Conservation (phyloP, 1,140 invertebrate genomes). For the Ephestia elutella region DNA sequence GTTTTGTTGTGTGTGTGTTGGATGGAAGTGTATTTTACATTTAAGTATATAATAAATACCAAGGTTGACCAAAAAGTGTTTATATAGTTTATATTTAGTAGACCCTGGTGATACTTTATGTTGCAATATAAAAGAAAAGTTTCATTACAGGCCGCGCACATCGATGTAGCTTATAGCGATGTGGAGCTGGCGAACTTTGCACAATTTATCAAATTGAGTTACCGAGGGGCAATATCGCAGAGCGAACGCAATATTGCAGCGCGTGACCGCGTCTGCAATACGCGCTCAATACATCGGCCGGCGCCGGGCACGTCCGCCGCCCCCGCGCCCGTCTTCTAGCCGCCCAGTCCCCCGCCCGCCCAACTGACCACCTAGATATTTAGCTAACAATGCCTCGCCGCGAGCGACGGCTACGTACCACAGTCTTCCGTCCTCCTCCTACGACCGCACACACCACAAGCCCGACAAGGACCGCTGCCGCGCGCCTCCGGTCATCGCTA, state of each 20-base stretch:
- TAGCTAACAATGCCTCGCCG: slow-evolving; percentile 69
- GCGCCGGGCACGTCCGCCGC: slow-evolving; percentile 69
- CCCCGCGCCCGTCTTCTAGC: slow-evolving; percentile 41
- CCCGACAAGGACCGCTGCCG: slow-evolving; percentile 45
- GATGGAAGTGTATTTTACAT: no score
- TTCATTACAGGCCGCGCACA: slow-evolving; percentile 47
- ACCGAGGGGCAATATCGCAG: slow-evolving; percentile 70
- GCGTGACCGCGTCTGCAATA: slow-evolving; percentile 73
- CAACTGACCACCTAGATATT: slow-evolving; percentile 71
- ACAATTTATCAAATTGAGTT: slow-evolving; percentile 74
- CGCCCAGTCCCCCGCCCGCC: slow-evolving; percentile 48
- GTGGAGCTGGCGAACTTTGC: slow-evolving; percentile 61
- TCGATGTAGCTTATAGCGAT: slow-evolving; percentile 53
- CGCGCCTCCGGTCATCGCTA: slow-evolving; percentile 71
- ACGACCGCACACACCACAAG: slow-evolving; percentile 20
- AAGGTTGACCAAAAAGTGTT: no score
- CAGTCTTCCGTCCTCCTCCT: slow-evolving; percentile 48
- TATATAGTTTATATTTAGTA: no score
- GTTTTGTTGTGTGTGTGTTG: no score
- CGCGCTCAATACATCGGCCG: slow-evolving; percentile 74
- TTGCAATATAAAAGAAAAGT: slow-evolving; percentile 15
- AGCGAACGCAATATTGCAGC: slow-evolving; percentile 74
- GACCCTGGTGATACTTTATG: background rate
- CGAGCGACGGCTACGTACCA: slow-evolving; percentile 39
- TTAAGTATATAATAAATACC: no score